Percentiles rank a stretch among this genome's conserved stretches.
Conservation (phyloP, 2,888 invertebrate genomes). For the Cyclophora punctaria region DNA sequence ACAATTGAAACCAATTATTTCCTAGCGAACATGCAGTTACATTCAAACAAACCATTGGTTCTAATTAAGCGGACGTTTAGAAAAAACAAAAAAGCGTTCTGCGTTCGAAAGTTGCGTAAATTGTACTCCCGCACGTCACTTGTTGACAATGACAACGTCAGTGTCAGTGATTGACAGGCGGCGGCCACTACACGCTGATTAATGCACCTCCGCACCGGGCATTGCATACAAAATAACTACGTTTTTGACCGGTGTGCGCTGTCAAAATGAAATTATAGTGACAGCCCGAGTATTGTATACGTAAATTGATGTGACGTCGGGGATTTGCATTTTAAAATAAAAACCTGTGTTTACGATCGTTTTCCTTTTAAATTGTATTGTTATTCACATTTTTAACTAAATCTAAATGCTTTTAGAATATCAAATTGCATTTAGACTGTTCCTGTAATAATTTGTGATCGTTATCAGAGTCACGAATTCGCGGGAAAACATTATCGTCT, state of each 20-base stretch:
- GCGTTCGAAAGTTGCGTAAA: conserved; percentile 8
- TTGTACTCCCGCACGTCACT: conserved; percentile 8
- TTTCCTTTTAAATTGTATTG: too few relatives aligned
- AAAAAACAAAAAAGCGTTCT: conserved; percentile 9
- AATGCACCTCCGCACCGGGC: conserved; percentile 17
- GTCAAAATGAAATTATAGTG: conserved; percentile 17
- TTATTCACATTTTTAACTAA: too few relatives aligned
- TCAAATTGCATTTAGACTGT: too few relatives aligned
- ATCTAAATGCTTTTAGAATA: too few relatives aligned
- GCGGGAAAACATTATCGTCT: too few relatives aligned
- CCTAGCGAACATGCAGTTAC: too few relatives aligned
- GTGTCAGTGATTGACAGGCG: conserved; percentile 20
- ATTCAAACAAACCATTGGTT: too few relatives aligned
- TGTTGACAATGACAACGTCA: conserved; percentile 16
- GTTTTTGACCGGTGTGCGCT: conserved; percentile 17
- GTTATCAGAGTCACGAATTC: too few relatives aligned
- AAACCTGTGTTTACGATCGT: not conserved
- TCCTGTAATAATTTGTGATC: too few relatives aligned
- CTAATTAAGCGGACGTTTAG: not conserved
- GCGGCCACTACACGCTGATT: conserved; percentile 16
- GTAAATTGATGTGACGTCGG: conserved; percentile 9
- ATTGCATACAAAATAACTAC: conserved; percentile 17
- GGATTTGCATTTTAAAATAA: not conserved
- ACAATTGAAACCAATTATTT: too few relatives aligned
- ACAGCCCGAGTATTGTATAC: conserved; percentile 11